Evolutionary conservation across 2,113 vertebrate species (phyloP).

Genomic region (Osmerus eperlanus): DNA sequence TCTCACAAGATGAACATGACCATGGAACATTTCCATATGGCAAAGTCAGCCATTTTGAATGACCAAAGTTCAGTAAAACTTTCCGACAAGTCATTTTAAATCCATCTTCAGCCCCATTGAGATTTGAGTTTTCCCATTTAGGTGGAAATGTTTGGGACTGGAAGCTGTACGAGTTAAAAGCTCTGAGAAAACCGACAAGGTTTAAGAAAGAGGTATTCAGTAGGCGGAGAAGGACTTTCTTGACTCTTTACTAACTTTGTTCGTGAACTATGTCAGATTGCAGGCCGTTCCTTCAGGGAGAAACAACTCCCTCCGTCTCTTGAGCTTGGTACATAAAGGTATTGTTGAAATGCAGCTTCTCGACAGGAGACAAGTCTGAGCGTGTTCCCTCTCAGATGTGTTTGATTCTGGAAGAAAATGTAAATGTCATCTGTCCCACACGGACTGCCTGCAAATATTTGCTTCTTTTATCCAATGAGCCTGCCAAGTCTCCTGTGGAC

Average conservation of each 20-base stretch:
- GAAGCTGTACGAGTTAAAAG: constrained; percentile 37
- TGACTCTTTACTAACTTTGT: background rate
- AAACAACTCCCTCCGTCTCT: background rate
- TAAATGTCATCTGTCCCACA: constrained; percentile 12
- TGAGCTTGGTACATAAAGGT: background rate
- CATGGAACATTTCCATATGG: constrained; percentile 17
- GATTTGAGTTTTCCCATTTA: constrained; percentile 16
- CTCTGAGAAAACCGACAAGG: constrained; percentile 39
- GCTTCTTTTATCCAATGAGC: constrained; percentile 6
- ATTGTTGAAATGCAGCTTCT: constrained; percentile 9
- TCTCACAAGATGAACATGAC: constrained; percentile 26
- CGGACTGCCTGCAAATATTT: constrained; percentile 34
- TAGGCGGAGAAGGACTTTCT: background rate
- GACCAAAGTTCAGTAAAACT: constrained; percentile 7
- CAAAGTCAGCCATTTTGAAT: constrained; percentile 42
- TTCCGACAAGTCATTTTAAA: constrained; percentile 20
- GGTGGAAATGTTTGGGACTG: constrained; percentile 28
- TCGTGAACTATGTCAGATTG: background rate
- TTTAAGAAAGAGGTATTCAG: background rate
- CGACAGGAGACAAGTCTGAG: constrained; percentile 23
- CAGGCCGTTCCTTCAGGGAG: background rate
- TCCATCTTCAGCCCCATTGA: constrained; percentile 14
- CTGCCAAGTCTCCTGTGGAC: background rate
- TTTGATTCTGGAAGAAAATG: constrained; percentile 31
- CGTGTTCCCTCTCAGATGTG: constrained; percentile 7